phyloP scores from a whole-genome alignment of 2,113 vertebrate genomes.

The Neogobius melanostomus region DNA sequence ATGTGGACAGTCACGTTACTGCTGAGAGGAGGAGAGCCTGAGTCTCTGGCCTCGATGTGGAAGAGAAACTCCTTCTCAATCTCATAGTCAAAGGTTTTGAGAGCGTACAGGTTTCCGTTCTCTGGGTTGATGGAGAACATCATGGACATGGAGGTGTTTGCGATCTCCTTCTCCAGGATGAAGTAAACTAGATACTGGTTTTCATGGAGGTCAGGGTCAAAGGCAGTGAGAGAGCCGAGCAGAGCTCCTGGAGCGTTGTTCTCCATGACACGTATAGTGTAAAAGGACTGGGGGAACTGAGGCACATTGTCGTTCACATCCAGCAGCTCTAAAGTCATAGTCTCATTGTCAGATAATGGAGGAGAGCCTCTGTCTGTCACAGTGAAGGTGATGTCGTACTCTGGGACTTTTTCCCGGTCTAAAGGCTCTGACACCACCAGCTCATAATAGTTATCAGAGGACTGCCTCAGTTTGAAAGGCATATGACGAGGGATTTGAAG shows the following conservation, averaged over 20 bases:
- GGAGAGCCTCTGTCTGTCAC: constrained; percentile 62
- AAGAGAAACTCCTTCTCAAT: constrained; percentile 82
- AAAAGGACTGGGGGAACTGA: constrained; percentile 57
- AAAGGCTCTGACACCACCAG: constrained; percentile 58
- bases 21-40: constrained; percentile 77
- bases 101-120: constrained; percentile 82
- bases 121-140: constrained; percentile 82
- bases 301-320: constrained; percentile 64
- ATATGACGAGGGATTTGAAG: constrained; percentile 44
- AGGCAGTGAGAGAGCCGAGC: constrained; percentile 74
- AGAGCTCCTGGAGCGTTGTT: constrained; percentile 81
- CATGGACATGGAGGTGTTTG: constrained; percentile 78
- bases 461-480: constrained; percentile 56
- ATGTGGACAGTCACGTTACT: constrained; percentile 78
- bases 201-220: constrained; percentile 77
- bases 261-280: constrained; percentile 72
- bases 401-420: constrained; percentile 54
- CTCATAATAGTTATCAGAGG: constrained; percentile 58
- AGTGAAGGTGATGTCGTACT: constrained; percentile 62
- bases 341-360: constrained; percentile 60
- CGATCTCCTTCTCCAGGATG: constrained; percentile 73
- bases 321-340: constrained; percentile 59
- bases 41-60: constrained; percentile 78
- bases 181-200: constrained; percentile 82
- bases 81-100: constrained; percentile 84